These are phyloP conservation scores for Sebastolobus alascanus DNA, from an alignment of 2,797 vertebrate genomes.

Conservation along the genomic window DNA sequence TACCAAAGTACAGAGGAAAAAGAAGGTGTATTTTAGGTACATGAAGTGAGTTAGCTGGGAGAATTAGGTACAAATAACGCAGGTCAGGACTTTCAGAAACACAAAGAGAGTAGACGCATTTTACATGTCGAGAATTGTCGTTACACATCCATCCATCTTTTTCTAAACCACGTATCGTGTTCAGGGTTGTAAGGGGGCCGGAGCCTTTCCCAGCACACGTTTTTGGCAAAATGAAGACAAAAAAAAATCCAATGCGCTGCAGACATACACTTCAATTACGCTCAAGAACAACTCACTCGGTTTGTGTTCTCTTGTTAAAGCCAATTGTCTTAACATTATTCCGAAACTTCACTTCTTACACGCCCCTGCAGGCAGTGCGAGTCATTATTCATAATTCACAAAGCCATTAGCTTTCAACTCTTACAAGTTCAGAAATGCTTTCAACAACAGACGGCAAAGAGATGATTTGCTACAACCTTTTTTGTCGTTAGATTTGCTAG, in stretches of 20 bases:
- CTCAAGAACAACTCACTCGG: conserved; percentile 37
- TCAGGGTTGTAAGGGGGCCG: neutral
- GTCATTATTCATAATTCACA: conserved; percentile 77
- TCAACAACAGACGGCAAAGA: conserved; percentile 55
- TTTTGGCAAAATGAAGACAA: conserved; percentile 21
- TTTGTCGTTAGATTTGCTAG: conserved; percentile 37
- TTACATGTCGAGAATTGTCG: conserved; percentile 16
- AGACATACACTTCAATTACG: conserved; percentile 34
- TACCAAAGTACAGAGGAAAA: conserved; percentile 32
- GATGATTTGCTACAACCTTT: conserved; percentile 45
- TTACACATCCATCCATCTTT: conserved; percentile 19
- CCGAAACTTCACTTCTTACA: conserved; percentile 49
- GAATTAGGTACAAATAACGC: conserved; percentile 11
- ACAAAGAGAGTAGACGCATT: neutral
- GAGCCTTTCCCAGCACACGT: neutral
- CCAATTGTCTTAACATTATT: conserved; percentile 53
- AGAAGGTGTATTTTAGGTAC: neutral
- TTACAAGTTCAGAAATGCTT: conserved; percentile 62
- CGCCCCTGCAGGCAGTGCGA: conserved; percentile 56
- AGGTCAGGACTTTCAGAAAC: conserved; percentile 3
- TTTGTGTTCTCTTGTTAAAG: conserved; percentile 61
- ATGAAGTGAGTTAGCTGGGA: neutral
- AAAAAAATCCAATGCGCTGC: conserved; percentile 16
- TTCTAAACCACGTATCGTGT: conserved; percentile 45
- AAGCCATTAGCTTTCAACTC: conserved; percentile 73